Percentiles rank a stretch among this genome's conserved stretches.
Conservation (phyloP, 2,113 vertebrate species). For the Zosterops hypoxanthus region DNA sequence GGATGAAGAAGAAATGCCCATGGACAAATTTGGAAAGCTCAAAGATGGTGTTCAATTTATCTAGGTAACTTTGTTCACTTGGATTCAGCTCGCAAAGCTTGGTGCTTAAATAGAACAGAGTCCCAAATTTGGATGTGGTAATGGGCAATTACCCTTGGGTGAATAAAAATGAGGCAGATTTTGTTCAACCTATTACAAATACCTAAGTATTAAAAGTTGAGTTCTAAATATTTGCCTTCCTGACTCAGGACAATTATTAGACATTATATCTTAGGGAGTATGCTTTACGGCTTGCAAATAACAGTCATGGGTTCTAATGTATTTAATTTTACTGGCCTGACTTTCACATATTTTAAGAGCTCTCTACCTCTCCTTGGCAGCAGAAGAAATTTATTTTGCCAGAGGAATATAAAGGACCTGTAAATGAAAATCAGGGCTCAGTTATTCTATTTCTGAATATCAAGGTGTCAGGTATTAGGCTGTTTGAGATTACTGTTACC, state of each 20-base stretch:
- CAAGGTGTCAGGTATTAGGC: conserved; percentile 9
- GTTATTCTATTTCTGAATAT: conserved; percentile 19
- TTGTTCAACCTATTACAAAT: conserved; percentile 3
- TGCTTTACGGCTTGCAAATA: conserved; percentile 49
- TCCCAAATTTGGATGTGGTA: neutral
- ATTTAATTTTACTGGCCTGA: conserved; percentile 52
- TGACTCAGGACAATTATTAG: conserved; percentile 48
- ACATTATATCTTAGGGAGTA: conserved; percentile 24
- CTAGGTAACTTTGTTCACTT: conserved; percentile 49
- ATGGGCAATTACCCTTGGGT: neutral
- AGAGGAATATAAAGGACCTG: conserved; percentile 16
- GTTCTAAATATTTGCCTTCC: conserved; percentile 48
- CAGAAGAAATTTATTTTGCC: conserved; percentile 27
- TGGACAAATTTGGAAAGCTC: neutral
- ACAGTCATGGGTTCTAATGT: conserved; percentile 45
- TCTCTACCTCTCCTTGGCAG: neutral
- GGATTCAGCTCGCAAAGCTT: neutral
- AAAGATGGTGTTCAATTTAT: conserved; percentile 7
- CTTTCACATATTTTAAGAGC: conserved; percentile 49
- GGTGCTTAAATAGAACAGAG: neutral
- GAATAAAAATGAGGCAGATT: conserved; percentile 25
- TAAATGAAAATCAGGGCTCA: conserved; percentile 41
- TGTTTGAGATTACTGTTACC: conserved; percentile 53
- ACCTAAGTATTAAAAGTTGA: neutral
- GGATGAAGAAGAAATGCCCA: neutral